phyloP scores from a whole-genome alignment of 2,113 vertebrate species.

The Hystrix cristata region DNA sequence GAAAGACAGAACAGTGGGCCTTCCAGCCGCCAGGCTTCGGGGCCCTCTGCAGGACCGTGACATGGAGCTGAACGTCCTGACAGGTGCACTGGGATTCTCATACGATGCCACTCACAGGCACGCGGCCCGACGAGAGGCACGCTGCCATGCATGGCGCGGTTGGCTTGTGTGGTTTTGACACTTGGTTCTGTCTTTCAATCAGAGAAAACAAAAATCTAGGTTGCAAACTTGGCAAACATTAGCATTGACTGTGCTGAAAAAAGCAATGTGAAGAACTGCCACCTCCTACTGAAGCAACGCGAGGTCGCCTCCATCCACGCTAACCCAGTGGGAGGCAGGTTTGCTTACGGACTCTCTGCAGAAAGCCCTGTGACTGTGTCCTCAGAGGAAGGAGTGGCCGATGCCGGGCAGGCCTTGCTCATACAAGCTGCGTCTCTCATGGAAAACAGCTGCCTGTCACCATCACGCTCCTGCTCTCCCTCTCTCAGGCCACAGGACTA shows the following conservation, averaged over 20 bases:
- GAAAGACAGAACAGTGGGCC: constrained; percentile 89
- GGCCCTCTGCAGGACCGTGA: constrained; percentile 81
- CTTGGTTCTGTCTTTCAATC: constrained; percentile 89
- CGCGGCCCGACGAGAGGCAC: constrained; percentile 79
- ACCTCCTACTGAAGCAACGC: constrained; percentile 79
- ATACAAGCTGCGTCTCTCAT: background rate
- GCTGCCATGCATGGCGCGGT: constrained; percentile 71
- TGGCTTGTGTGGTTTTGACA: constrained; percentile 75
- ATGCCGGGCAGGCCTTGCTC: background rate
- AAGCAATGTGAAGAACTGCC: constrained; percentile 80
- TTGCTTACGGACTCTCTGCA: constrained; percentile 79
- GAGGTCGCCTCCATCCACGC: constrained; percentile 79
- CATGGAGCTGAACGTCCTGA: constrained; percentile 82
- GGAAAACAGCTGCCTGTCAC: background rate
- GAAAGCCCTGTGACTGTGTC: constrained; percentile 68
- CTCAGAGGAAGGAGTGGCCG: constrained; percentile 43
- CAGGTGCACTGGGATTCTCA: constrained; percentile 78
- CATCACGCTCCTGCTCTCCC: background rate
- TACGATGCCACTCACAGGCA: constrained; percentile 72
- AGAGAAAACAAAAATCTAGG: constrained; percentile 83
- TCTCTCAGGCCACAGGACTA: constrained; percentile 39
- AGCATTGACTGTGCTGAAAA: constrained; percentile 87
- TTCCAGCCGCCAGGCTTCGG: constrained; percentile 77
- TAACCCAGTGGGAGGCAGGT: constrained; percentile 79
- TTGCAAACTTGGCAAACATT: constrained; percentile 89